A percentile compares a stretch with the other conserved stretches of the same genome.
These are phyloP conservation scores for Porites rus DNA, from an alignment of 92 coral and sea anemone genomes.

Conservation along the genomic window DNA sequence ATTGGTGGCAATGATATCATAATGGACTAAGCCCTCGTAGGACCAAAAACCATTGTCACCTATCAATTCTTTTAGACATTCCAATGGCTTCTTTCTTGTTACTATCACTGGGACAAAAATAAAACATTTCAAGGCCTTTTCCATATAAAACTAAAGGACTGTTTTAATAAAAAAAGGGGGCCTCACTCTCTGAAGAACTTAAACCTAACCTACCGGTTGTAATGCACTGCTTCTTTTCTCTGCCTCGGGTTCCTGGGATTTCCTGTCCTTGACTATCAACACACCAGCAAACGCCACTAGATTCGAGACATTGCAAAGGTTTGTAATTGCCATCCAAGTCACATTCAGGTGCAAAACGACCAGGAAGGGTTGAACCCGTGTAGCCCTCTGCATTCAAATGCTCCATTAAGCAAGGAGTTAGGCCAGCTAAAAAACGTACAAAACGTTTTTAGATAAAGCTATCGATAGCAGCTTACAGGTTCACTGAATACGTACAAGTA, in stretches of 20 bases:
- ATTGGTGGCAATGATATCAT: no score
- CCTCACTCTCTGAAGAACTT: no score
- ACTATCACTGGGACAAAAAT: no score
- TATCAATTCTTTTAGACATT: no score
- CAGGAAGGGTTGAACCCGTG: conserved; percentile 66
- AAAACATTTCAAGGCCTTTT: no score
- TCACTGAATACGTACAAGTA: no score
- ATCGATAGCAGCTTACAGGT: no score
- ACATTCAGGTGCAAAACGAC: conserved; percentile 78
- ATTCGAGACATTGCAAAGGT: conserved; percentile 67
- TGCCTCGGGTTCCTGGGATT: conserved; percentile 76
- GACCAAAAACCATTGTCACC: no score
- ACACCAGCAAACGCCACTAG: conserved; percentile 82
- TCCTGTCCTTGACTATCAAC: conserved; percentile 80
- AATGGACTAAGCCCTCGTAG: no score
- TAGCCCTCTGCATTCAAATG: conserved; percentile 61
- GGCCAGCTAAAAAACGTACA: conserved; percentile 52
- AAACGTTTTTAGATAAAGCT: background rate
- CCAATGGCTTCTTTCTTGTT: no score
- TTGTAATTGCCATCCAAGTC: conserved; percentile 72
- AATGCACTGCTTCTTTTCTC: conserved; percentile 72
- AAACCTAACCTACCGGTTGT: conserved; percentile 37
- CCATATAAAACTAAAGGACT: no score
- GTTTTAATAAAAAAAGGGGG: background rate
- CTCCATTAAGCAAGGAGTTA: conserved; percentile 67